Evolutionary conservation across 2,888 invertebrate species (phyloP).

Genomic region (Nomada lathburiana): DNA sequence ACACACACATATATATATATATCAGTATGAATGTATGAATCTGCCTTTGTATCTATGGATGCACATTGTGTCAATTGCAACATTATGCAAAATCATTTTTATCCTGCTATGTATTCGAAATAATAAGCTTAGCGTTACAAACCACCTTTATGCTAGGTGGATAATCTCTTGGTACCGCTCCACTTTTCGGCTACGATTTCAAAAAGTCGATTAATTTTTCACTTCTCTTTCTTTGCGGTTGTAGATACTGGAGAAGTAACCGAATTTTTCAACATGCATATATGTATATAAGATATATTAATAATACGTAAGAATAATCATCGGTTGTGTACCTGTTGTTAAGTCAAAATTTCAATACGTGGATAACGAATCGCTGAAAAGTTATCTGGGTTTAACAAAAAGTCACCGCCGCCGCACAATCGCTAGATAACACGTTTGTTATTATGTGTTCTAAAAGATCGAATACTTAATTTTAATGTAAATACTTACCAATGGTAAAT

Average conservation of each 20-base stretch:
- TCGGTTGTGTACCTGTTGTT: no score
- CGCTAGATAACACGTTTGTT: background rate
- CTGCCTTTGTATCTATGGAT: background rate
- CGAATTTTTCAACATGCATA: no score
- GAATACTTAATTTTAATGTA: background rate
- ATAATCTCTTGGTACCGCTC: background rate
- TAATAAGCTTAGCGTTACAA: background rate
- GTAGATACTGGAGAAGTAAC: no score
- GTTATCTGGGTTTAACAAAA: background rate
- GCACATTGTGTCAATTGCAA: no score
- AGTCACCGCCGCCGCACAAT: no score
- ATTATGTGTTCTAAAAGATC: constrained; percentile 20
- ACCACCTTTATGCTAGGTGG: background rate
- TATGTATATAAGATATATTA: no score
- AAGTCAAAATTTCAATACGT: no score
- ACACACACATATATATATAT: background rate
- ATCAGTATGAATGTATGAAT: background rate
- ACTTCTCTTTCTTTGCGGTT: no score
- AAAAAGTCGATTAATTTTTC: background rate
- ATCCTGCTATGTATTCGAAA: background rate
- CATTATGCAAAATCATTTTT: background rate
- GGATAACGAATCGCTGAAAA: background rate
- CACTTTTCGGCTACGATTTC: background rate
- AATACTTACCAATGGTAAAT: constrained; percentile 5
- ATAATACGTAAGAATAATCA: no score